Base-by-base conservation (phyloP, 2,113 vertebrate genomes). In the Hylia prasina region DNA sequence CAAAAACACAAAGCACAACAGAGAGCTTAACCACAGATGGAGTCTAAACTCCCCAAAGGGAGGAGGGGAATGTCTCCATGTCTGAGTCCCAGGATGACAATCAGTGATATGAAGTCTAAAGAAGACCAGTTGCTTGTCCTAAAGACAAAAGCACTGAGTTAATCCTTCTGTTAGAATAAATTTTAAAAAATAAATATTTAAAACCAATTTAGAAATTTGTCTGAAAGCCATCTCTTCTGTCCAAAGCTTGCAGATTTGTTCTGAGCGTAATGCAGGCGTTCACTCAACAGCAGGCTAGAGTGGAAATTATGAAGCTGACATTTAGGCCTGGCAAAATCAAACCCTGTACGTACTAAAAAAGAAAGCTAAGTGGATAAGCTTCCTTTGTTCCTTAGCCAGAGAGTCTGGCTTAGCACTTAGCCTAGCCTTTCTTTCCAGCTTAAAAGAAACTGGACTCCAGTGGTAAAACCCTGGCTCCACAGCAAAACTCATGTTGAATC, bases 51-150 rank as follows among this genome's bases (percentile, higher is more conserved):
- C 42, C 17, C 3, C 3, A 3, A 31, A 71, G 51, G 56, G 81
- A 79, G 13, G 37, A 69, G 61, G 17, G 40, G 2, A 18, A 20
- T 2, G 1, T 63, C 27, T 66, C 78, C 0, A 0, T 11, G 9
- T 40, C 89, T 9, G 35, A 57, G n/a, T 64, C 27, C 24, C 60
- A 76, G 37, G 37, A 64, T n/a, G 39, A 84, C 25, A n/a, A 50
- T 27, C 24, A 42, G 42, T 24, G 31, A 44, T 14, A 68, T 0
- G 9, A 72, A 75, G 53, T 39, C 37, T 68, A n/a, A 72, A 69
- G 68, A 47, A 20, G 30, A 89, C 28, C 19, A 80, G 15, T 44
- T 86, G 31, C 33, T 68, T 60, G 22, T 44, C 69, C 65, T 84
- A 75, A 81, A 78, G 30, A 30, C 39, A 63, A 64, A 94, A 75